A percentile compares a stretch with the other conserved stretches of the same genome.
phyloP scores from a whole-genome alignment of 2,797 vertebrate species.

The Melanotaenia parkinsoni region DNA sequence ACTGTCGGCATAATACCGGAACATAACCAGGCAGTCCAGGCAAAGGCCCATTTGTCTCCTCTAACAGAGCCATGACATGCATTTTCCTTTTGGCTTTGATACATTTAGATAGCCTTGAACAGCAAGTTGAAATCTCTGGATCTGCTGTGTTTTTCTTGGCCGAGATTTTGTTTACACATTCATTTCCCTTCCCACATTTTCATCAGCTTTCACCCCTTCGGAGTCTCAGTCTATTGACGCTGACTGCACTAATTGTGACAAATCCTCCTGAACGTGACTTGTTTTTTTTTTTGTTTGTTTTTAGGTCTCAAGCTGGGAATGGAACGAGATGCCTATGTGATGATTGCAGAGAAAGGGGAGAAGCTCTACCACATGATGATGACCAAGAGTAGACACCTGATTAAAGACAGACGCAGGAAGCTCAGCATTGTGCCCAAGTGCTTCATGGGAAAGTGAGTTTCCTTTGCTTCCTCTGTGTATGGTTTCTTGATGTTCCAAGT shows the following conservation, averaged over 20 bases:
- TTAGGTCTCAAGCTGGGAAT: slow-evolving; percentile 96
- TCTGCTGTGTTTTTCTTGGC: slow-evolving; percentile 36
- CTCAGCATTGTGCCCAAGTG: slow-evolving; percentile 97
- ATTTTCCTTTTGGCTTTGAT: slow-evolving; percentile 21
- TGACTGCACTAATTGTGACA: background rate
- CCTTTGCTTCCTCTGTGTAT: slow-evolving; percentile 8
- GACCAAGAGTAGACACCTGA: slow-evolving; percentile 94
- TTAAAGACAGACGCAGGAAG: slow-evolving; percentile 95
- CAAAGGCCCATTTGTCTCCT: slow-evolving; percentile 50
- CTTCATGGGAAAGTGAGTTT: slow-evolving; percentile 99
- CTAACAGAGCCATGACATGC: slow-evolving; percentile 48
- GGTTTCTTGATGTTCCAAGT: slow-evolving; percentile 43
- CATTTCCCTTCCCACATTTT: slow-evolving; percentile 23
- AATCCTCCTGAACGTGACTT: slow-evolving; percentile 14
- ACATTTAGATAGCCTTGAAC: slow-evolving; percentile 23
- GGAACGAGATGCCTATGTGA: slow-evolving; percentile 97
- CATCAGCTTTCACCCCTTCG: background rate
- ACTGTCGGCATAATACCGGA: slow-evolving; percentile 59
- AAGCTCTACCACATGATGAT: slow-evolving; percentile 99
- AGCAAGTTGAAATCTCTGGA: slow-evolving; percentile 18
- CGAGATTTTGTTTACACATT: slow-evolving; percentile 30
- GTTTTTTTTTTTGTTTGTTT: slow-evolving; percentile 11
- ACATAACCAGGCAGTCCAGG: slow-evolving; percentile 24
- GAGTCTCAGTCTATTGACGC: background rate
- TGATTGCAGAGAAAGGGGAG: slow-evolving; percentile 98